Base-by-base conservation (phyloP, 2,888 invertebrate species). In the Drosophila austrosaltans region DNA sequence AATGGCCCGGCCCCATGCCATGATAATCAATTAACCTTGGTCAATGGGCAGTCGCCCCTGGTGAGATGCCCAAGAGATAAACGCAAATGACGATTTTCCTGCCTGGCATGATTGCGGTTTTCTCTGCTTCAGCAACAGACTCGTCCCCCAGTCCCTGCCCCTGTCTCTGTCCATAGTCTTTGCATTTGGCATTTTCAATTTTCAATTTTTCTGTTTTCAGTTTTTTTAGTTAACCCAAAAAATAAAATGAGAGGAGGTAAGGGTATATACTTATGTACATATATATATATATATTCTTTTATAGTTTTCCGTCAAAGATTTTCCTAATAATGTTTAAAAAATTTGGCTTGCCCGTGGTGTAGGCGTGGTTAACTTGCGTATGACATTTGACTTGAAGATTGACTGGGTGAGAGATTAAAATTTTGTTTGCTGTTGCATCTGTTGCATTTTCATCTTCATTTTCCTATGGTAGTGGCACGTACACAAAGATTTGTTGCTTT, bases 21-120 rank as follows among this genome's bases (percentile, higher is more conserved):
- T 67, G 78, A 78, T 89, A 85, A 89, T 82, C 87, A 85, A 89
- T 87, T 85, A 85, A 89, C 84, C 84, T 75, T 72, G 87, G 71
- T 73, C 81, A 86, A 74, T 77, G 78, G 70, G 54, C 71, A 76
- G 69, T 67, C 64, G 72, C 67, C 70, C 48, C 28, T 62, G 56
- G 44, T 12, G n/a, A 25, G 36, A 22, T 20, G 61, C 48, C 48
- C 48, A 48, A 48, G 10, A 48, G 48, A 48, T 48, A 12, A 22
- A 48, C 30, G 32, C 53, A 58, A 72, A 70, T 70, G 70, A 59
- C 57, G 72, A 59, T 71, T 58, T 72, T 65, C 70, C 72, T 32
- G 30, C 54, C 66, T 72, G 71, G 71, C 54, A 72, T 82, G 78
- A 86, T 72, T 71, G 75, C 66, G 76, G 63, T 72, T 76, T 57